These are phyloP conservation scores for Pinna nobilis DNA, from an alignment of 1,140 invertebrate genomes.

Conservation along the genomic window DNA sequence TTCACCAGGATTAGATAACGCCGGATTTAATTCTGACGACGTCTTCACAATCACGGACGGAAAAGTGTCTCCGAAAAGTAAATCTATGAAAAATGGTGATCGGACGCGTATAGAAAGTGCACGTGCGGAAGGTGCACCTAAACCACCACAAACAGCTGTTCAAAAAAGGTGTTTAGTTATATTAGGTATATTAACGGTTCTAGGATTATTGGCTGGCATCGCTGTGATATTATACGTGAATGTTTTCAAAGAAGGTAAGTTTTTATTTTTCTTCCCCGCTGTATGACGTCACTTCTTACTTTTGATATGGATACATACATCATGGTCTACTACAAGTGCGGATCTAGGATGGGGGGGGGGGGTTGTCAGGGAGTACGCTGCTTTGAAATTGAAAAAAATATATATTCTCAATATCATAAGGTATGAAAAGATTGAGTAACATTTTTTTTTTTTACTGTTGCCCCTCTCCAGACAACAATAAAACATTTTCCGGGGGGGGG, in stretches of 20 bases:
- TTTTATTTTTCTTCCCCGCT: background rate
- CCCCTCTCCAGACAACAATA: no score
- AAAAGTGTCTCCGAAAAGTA: background rate
- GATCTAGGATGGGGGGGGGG: background rate
- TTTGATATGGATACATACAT: background rate
- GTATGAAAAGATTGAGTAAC: background rate
- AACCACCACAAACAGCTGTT: background rate
- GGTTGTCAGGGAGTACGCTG: background rate
- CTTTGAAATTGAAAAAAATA: background rate
- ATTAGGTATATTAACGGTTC: background rate
- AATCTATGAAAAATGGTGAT: background rate
- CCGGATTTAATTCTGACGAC: slow-evolving; percentile 1
- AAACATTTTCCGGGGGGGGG: no score
- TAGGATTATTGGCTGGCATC: slow-evolving; percentile 5
- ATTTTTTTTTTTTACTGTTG: no score
- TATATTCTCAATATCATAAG: background rate
- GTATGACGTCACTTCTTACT: background rate
- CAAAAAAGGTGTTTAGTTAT: slow-evolving; percentile 3
- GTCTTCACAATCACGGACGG: slow-evolving; percentile 3
- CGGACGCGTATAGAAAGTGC: slow-evolving; percentile 3
- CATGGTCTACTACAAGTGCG: background rate
- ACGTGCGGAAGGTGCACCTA: slow-evolving; percentile 1
- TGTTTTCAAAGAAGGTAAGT: slow-evolving; percentile 16
- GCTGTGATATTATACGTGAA: slow-evolving; percentile 18
- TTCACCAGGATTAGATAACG: slow-evolving; percentile 11